Evolutionary conservation across 2,113 vertebrate species (phyloP).

Genomic region (Antechinus flavipes): DNA sequence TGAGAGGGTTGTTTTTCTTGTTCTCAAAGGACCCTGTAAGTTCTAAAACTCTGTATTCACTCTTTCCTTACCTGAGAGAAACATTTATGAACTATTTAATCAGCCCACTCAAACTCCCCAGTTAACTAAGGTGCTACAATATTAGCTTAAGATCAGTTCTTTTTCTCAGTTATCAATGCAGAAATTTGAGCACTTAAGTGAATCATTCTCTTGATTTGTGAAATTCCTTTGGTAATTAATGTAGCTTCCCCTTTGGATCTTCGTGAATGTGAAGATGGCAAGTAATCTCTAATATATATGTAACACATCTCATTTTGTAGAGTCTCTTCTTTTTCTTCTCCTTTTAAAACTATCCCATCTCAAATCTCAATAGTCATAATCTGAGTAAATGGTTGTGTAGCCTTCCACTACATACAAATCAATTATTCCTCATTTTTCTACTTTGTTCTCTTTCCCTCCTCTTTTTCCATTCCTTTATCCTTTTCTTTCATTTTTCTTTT

Average conservation of each 20-base stretch:
- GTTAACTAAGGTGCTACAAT: not conserved
- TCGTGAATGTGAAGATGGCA: not conserved
- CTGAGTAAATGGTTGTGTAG: not conserved
- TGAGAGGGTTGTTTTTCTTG: not conserved
- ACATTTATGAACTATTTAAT: not conserved
- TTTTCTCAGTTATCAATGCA: not conserved
- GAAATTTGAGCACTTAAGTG: not conserved
- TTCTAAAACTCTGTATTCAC: not conserved
- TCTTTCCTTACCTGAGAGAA: not conserved
- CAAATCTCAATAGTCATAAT: not conserved
- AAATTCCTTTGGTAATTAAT: not conserved
- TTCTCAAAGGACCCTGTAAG: not conserved
- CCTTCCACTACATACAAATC: not conserved
- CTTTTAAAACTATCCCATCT: not conserved
- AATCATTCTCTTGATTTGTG: not conserved
- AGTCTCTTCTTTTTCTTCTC: not conserved
- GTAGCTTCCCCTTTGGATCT: not conserved
- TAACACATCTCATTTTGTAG: not conserved
- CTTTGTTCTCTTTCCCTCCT: not conserved
- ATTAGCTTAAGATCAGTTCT: not conserved
- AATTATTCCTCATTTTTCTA: not conserved
- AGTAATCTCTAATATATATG: not conserved
- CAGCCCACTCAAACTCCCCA: not conserved
- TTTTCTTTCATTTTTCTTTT: not conserved
- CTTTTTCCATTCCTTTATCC: not conserved